Base-by-base conservation (phyloP, 2,888 invertebrate species). In the Acleris sparsana region DNA sequence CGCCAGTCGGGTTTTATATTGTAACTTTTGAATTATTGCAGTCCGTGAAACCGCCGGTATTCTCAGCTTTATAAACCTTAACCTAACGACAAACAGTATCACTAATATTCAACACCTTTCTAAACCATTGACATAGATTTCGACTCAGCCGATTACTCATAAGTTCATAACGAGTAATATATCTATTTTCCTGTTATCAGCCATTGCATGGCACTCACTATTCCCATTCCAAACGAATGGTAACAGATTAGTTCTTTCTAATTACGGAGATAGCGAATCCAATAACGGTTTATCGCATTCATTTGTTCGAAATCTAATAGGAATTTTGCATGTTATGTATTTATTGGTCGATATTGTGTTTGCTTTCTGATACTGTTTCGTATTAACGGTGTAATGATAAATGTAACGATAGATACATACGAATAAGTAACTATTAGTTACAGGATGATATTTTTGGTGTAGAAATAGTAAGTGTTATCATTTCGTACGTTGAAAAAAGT, bases 231-330 rank as follows among this genome's bases (percentile, higher is more conserved):
- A 87, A 84, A 87, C 85, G 86, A 92, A 90, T 90, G 86, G 87
- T 87, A 82, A 87, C 86, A 92, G 92, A 89, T 91, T 89, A 90
- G 87, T 92, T 83, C 76, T 88, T 90, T 90, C 92, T 89, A 92
- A 92, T 92, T 91, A 92, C 91, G 80, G 73, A 88, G 92, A 92
- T 92, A 92, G 88, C 81, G 75, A 84, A 82, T 89, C 80, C 89
- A 92, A 92, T 92, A 92, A 91, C 88, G 89, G 85, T 83, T 91
- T 92, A 92, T 92, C 92, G 88, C 85, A 90, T 89, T 86, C 87
- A 83, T 90, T 84, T 86, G 89, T 90, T 88, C 84, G 80, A 89
- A 91, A 89, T 92, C 89, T 92, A 92, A 92, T 92, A 92, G 91
- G 90, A 88, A 90, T 91, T 92, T 92, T 82, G 89, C 92, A 90